Evolutionary conservation across 1,140 invertebrate genomes (phyloP).

Genomic region (Hyposmocoma kahamanoa): DNA sequence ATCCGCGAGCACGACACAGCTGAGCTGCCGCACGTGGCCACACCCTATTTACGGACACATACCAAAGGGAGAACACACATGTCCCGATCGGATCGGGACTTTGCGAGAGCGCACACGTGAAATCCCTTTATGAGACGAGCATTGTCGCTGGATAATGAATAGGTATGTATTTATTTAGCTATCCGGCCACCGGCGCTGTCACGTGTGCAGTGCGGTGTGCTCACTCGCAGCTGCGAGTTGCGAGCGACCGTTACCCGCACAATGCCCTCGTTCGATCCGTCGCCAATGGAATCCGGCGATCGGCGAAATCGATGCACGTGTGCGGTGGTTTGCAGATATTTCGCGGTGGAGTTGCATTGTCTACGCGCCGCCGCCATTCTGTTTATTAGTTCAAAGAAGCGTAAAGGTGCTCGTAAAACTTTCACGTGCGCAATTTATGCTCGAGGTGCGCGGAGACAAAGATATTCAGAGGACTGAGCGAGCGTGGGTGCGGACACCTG

Average conservation of each 20-base stretch:
- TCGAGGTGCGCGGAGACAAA: constrained; percentile 54
- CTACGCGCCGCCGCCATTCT: constrained; percentile 29
- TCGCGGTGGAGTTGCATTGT: constrained; percentile 55
- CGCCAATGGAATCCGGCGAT: constrained; percentile 56
- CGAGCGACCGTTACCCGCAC: constrained; percentile 68
- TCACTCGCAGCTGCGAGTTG: constrained; percentile 61
- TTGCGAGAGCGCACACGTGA: constrained; percentile 67
- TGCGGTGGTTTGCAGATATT: constrained; percentile 47
- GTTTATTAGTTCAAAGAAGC: constrained; percentile 62
- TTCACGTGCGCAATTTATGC: constrained; percentile 65
- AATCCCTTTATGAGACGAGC: constrained; percentile 67
- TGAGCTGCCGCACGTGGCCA: constrained; percentile 69
- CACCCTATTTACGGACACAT: constrained; percentile 70
- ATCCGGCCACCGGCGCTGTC: constrained; percentile 61
- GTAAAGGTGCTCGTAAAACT: constrained; percentile 68
- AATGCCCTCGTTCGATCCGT: constrained; percentile 67
- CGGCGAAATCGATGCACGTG: constrained; percentile 69
- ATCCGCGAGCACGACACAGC: constrained; percentile 67
- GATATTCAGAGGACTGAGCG: constrained; percentile 51
- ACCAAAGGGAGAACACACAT: constrained; percentile 67
- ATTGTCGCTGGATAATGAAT: constrained; percentile 68
- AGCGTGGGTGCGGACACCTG: constrained; percentile 63
- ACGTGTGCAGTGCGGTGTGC: constrained; percentile 66
- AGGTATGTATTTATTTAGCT: constrained; percentile 68
- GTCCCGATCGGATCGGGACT: constrained; percentile 67